A percentile compares a stretch with the other conserved stretches of the same genome.
phyloP scores from a whole-genome alignment of 1,140 invertebrate genomes.

The Saxidomus purpurata region DNA sequence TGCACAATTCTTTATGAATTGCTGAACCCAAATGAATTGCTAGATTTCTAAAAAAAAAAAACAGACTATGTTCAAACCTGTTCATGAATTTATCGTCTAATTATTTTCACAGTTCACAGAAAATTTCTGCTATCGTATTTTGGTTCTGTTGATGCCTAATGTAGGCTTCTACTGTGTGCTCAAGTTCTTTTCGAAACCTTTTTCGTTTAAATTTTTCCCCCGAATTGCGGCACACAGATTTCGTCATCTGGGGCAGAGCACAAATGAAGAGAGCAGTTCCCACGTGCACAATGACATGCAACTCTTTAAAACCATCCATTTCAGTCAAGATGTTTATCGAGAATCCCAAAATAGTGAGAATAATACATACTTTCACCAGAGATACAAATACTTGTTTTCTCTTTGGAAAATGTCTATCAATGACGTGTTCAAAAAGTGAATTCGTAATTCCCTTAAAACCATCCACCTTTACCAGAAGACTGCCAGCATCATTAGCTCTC shows the following conservation, averaged over 20 bases:
- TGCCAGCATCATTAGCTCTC: not conserved
- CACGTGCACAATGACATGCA: slow-evolving; percentile 27
- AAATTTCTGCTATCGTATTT: not conserved
- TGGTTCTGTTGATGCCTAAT: slow-evolving; percentile 11
- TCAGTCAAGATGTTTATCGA: slow-evolving; percentile 21
- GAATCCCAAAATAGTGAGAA: not conserved
- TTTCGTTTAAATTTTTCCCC: not conserved
- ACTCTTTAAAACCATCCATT: not conserved
- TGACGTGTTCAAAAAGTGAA: slow-evolving; percentile 41
- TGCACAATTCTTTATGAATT: too few relatives aligned
- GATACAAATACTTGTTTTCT: slow-evolving; percentile 51
- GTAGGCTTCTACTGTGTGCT: not conserved
- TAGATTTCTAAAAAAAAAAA: too few relatives aligned
- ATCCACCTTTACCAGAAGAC: not conserved
- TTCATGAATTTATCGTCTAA: not conserved
- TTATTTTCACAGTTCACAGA: not conserved
- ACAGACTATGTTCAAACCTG: not conserved
- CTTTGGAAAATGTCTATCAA: slow-evolving; percentile 40
- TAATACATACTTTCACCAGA: slow-evolving; percentile 3
- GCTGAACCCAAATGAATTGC: too few relatives aligned
- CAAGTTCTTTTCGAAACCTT: not conserved
- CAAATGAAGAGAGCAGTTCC: slow-evolving; percentile 55
- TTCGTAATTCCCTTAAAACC: not conserved
- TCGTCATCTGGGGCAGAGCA: slow-evolving; percentile 44
- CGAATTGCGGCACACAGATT: not conserved